Base-by-base conservation (phyloP, 2,113 vertebrate species). In the Candoia aspera region DNA sequence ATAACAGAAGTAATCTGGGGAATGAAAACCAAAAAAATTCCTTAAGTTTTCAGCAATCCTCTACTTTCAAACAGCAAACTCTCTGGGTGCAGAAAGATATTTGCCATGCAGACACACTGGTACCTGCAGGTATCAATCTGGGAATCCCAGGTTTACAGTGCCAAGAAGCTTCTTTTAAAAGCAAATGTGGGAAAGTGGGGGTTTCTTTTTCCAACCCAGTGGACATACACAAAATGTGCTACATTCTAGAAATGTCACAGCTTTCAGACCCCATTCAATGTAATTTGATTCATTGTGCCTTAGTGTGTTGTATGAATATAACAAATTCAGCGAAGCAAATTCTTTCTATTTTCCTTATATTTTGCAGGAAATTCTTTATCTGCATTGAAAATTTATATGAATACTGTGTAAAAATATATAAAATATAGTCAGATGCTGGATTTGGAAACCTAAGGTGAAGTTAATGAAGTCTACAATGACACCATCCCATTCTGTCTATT, bases 1-100 rank as follows among this genome's bases (percentile, higher is more conserved):
- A 53, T 92, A 87, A 57, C 5, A 85, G 95, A 88, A 90, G 84
- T 73, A 89, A 93, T 92, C 91, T 91, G 89, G 79, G 33, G 21
- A 54, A 73, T 94, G 11, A 91, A 79, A 60, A 79, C 26, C 73
- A 92, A 84, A 29, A 55, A 88, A 54, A 90, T 49, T 5, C 49
- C 84, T 86, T 88, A 91, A 86, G 23, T 93, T 64, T 64, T 64
- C 10, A 64, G 29, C 26, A 29, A 29, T 4, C 62, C 62, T 64
- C 62, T 26, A 64, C 10, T 29, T 64, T 64, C 11, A 64, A 12
- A 64, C 10, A 64, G 10, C 12, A 13, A 11, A 0, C 29, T 29
- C 26, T 24, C n/a, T 64, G 62, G 3, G 29, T 64, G 26, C 10
- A 64, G 26, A 29, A 64, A 64, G 26, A 64, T 64, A 29, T 11